Base-by-base conservation (phyloP, 2,113 vertebrate genomes). In the Syngnathus scovelli region DNA sequence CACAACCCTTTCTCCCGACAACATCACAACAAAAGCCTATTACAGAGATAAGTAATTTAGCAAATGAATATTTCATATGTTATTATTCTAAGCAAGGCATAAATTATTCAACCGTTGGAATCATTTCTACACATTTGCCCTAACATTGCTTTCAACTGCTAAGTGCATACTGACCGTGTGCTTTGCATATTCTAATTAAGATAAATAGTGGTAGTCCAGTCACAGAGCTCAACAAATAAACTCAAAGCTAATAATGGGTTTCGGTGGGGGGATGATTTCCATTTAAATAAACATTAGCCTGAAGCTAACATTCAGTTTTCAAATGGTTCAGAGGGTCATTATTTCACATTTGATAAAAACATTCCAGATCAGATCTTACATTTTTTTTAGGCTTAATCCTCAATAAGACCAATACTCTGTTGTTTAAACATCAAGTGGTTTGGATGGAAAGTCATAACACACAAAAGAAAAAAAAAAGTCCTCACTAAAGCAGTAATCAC, bases 31-130 rank as follows among this genome's bases (percentile, higher is more conserved):
- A 84, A 76, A 82, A 76, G 79, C 76, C 77, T 65, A 88, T 85
- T 80, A 79, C 61, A 77, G 18, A 70, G 74, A 78, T 76, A 86
- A 75, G 81, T 80, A 72, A 86, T 86, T 86, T 82, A 64, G 52
- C 69, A 73, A 68, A 88, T 87, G 81, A 84, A 90, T 88, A 87
- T 90, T 89, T 89, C 68, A 88, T 80, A 49, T 3, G 56, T 71
- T 80, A 81, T 89, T 84, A 90, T 85, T 83, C 73, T 72, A 85
- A 89, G 76, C 79, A 80, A 73, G 67, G 65, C 51, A 85, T 87
- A 83, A 85, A 91, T 88, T 77, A 90, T 89, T 80, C 75, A 89
- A 60, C 69, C 80, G 75, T 77, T 37, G 36, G 72, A 82, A 82
- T 74, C 13, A 78, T 80, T 78, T 80, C 65, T 74, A 51, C 59